Base-by-base conservation (phyloP, 2,797 vertebrate species). In the Euthynnus affinis region DNA sequence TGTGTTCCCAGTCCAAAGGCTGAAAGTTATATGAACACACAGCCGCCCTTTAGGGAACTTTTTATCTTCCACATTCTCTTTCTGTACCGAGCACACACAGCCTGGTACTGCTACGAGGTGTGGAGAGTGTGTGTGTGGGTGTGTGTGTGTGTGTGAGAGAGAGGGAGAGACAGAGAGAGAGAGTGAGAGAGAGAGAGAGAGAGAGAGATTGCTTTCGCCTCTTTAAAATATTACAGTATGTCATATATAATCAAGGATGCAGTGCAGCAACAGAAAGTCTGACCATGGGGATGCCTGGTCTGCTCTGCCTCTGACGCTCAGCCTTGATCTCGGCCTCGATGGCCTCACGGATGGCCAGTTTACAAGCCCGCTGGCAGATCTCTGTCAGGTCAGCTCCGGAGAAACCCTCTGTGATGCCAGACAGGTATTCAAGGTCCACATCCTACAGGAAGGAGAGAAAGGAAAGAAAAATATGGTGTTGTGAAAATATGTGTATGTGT, bases 341-440 rank as follows among this genome's bases (percentile, higher is more conserved):
- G 72, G 97, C 98, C 93, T 99, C 98, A 0, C 98, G 96, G 86
- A 99, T 99, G 84, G 98, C 98, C 91, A 99, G 93, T 72, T 99
- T 99, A 89, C 98, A 99, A 63, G 98, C 98, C 76, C 98, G 96
- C 92, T 99, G 98, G 94, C 97, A 99, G 90, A 99, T 98, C 89
- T 99, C 98, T 34, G 98, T 99, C 34, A 99, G 93, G 87, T 99
- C 98, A 56, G 98, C 98, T 80, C 98, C 98, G 6, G 98, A 99
- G 87, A 99, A 99, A 18, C 95, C 95, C 0, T 96, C 94, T 3
- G 95, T 96, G 71, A 95, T 96, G 56, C 98, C 98, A 34, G 98
- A 98, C 92, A 99, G 88, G 92, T 96, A 99, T 83, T 99, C 97
- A 91, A 99, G 74, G 88, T 99, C 98, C 1, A 99, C 98, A 78